Conservation (phyloP, 2,797 vertebrate genomes). For the Coranthus polyacanthus region DNA sequence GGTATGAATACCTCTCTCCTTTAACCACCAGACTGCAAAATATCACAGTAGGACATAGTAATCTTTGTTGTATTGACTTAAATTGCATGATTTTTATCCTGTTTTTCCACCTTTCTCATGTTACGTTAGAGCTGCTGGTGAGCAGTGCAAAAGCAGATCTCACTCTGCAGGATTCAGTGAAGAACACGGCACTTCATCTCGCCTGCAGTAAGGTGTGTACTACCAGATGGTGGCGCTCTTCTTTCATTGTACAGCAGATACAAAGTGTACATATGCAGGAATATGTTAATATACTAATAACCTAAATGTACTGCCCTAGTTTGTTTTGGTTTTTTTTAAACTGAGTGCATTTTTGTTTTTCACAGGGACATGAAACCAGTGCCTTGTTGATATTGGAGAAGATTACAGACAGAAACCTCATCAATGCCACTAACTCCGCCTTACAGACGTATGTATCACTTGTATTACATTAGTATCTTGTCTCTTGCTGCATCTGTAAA, state of each 20-base stretch:
- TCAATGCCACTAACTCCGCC: conserved; percentile 97
- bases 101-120: conserved; percentile 3
- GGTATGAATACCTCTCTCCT: conserved; percentile 80
- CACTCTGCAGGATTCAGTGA: conserved; percentile 93
- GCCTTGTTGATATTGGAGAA: conserved; percentile 99
- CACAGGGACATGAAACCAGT: conserved; percentile 99
- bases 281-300: background rate
- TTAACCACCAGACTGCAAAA: background rate
- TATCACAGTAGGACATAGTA: background rate
- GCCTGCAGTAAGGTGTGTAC: conserved; percentile 95
- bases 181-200: conserved; percentile 98
- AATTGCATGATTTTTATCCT: conserved; percentile 16
- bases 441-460: conserved; percentile 94
- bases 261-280: background rate
- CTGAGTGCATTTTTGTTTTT: conserved; percentile 30
- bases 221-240: conserved; percentile 48
- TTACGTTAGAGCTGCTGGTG: conserved; percentile 91
- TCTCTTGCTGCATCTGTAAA: conserved; percentile 4
- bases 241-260: background rate
- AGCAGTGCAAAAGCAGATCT: conserved; percentile 98
- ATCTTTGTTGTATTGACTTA: conserved; percentile 2
- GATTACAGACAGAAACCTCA: conserved; percentile 97
- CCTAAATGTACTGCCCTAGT: background rate
- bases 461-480: background rate
- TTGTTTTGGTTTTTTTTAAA: background rate